Conservation (phyloP, 2,797 vertebrate species). For the Buphagus erythrorhynchus region DNA sequence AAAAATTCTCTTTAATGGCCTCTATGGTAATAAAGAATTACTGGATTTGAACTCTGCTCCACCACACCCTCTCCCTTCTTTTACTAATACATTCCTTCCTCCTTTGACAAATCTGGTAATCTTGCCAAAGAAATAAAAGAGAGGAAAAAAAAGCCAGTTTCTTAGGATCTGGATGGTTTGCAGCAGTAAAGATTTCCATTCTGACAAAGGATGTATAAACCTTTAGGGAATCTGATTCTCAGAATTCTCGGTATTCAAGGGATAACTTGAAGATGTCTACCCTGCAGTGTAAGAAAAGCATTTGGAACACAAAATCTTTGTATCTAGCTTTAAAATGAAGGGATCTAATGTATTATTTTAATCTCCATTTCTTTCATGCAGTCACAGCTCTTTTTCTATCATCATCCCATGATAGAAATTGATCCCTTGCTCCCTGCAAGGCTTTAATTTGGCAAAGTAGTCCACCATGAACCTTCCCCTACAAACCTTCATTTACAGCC, state of each 20-base stretch:
- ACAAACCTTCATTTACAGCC: not conserved
- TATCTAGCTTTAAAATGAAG: not conserved
- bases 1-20: not conserved
- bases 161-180: not conserved
- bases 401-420: not conserved
- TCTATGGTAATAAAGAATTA: not conserved
- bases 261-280: not conserved
- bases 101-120: not conserved
- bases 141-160: not conserved
- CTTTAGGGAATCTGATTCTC: not conserved
- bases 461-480: not conserved
- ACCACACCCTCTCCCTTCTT: not conserved
- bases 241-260: not conserved
- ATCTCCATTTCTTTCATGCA: not conserved
- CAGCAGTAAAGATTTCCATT: not conserved
- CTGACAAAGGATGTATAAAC: not conserved
- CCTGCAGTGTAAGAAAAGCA: not conserved
- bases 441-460: not conserved
- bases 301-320: not conserved
- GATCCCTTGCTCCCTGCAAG: not conserved
- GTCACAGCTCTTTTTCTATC: not conserved
- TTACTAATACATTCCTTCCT: constrained; percentile 19
- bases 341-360: not conserved
- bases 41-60: not conserved
- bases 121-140: not conserved